phyloP scores from a whole-genome alignment of 37 sponge, comb jelly and placozoan species.

The Tethya wilhelma region DNA sequence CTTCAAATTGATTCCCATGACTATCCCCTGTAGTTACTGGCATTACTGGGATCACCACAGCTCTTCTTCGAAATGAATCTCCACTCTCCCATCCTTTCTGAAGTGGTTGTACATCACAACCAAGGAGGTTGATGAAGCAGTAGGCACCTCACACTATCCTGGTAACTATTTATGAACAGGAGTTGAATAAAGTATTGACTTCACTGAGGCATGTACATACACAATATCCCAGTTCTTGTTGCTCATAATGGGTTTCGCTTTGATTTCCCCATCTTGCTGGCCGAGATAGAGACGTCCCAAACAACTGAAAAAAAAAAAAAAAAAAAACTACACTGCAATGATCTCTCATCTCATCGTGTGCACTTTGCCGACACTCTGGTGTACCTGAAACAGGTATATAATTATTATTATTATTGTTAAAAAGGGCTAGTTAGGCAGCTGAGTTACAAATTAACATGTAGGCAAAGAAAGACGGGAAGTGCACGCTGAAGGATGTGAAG shows the following conservation, averaged over 20 bases:
- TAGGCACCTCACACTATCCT: constrained; percentile 22
- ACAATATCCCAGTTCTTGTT: constrained; percentile 36
- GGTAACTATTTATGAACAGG: constrained; percentile 19
- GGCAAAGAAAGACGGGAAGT: constrained; percentile 21
- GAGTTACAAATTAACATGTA: background rate
- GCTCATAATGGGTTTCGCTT: constrained; percentile 67
- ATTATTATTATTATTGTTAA: background rate
- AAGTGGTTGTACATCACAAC: constrained; percentile 32
- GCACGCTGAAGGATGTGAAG: background rate
- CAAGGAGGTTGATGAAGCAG: background rate
- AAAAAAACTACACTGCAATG: too few relatives aligned
- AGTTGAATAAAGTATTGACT: background rate
- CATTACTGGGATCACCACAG: constrained; percentile 33
- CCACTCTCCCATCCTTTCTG: constrained; percentile 34
- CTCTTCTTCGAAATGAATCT: background rate
- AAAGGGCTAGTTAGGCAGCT: too few relatives aligned
- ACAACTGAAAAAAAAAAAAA: too few relatives aligned
- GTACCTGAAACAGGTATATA: constrained; percentile 18
- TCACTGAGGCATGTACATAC: background rate
- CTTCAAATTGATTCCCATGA: too few relatives aligned
- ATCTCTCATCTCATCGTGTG: background rate
- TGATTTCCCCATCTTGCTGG: constrained; percentile 62
- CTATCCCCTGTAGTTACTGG: too few relatives aligned
- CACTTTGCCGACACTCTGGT: constrained; percentile 56
- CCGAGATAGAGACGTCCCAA: too few relatives aligned